Evolutionary conservation across 2,113 vertebrate genomes (phyloP).

Genomic region (Athene noctua): DNA sequence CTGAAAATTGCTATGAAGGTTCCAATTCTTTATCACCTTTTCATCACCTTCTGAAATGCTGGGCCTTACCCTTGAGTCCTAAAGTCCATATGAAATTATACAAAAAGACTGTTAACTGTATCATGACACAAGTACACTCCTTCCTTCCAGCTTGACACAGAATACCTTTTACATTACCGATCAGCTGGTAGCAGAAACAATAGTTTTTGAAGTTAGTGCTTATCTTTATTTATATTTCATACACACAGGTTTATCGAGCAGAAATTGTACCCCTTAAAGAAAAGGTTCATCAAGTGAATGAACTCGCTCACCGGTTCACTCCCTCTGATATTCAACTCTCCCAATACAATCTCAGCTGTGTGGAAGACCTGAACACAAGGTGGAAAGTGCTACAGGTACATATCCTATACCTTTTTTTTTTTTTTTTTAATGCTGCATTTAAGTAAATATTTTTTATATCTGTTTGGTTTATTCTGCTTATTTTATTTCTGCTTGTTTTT

Average conservation of each 20-base stretch:
- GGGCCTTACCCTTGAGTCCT: neutral
- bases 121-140: accelerated
- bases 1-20: neutral
- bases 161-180: neutral
- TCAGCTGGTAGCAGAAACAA: neutral
- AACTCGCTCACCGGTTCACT: conserved; percentile 82
- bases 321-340: conserved; percentile 86
- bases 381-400: conserved; percentile 95
- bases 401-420: neutral
- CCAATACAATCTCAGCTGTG: conserved; percentile 82
- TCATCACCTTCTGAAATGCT: neutral
- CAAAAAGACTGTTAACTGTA: neutral
- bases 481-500: neutral
- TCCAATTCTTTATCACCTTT: neutral
- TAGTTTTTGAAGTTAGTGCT: neutral
- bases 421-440: neutral
- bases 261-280: conserved; percentile 89
- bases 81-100: neutral
- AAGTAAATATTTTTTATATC: neutral
- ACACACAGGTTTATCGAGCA: conserved; percentile 84
- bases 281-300: conserved; percentile 87
- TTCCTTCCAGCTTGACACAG: neutral
- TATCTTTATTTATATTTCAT: neutral
- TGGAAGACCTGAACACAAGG: conserved; percentile 91
- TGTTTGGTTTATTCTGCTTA: neutral